Evolutionary conservation across 2,797 vertebrate genomes (phyloP).

Genomic region (Cryptoblepharus egeriae): DNA sequence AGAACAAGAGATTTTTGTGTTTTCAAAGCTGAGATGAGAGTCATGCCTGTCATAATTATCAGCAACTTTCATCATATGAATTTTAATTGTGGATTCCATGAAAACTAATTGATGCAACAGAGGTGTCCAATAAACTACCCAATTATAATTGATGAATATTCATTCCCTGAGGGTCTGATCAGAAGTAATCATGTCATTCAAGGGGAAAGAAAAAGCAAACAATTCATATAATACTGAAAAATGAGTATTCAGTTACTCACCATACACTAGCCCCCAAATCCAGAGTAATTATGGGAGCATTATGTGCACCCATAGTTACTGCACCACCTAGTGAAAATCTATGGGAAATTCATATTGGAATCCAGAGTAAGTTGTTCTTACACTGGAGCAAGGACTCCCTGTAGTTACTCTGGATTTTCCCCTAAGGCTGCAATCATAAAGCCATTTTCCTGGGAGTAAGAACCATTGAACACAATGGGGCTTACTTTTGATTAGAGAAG

Average conservation of each 20-base stretch:
- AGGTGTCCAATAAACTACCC: conserved; percentile 10
- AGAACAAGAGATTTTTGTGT: neutral
- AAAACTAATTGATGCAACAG: conserved; percentile 7
- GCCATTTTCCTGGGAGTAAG: too few relatives aligned
- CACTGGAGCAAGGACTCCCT: too few relatives aligned
- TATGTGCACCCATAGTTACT: too few relatives aligned
- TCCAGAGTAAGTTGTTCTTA: too few relatives aligned
- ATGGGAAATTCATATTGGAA: too few relatives aligned
- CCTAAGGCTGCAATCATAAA: too few relatives aligned
- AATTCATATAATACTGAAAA: neutral
- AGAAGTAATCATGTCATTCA: conserved; percentile 7
- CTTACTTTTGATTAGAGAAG: too few relatives aligned
- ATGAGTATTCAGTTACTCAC: neutral
- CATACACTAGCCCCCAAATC: too few relatives aligned
- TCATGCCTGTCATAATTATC: neutral
- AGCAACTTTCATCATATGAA: conserved; percentile 3
- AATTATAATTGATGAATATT: conserved; percentile 9
- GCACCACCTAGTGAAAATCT: too few relatives aligned
- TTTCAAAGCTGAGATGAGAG: neutral
- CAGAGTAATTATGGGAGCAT: too few relatives aligned
- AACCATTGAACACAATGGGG: too few relatives aligned
- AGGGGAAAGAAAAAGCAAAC: neutral
- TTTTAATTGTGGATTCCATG: neutral
- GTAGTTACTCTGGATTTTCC: too few relatives aligned
- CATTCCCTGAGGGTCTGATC: neutral